A percentile compares a stretch with the other conserved stretches of the same genome.
Conservation (phyloP, 2,888 invertebrate genomes). For the Athetis lepigone region DNA sequence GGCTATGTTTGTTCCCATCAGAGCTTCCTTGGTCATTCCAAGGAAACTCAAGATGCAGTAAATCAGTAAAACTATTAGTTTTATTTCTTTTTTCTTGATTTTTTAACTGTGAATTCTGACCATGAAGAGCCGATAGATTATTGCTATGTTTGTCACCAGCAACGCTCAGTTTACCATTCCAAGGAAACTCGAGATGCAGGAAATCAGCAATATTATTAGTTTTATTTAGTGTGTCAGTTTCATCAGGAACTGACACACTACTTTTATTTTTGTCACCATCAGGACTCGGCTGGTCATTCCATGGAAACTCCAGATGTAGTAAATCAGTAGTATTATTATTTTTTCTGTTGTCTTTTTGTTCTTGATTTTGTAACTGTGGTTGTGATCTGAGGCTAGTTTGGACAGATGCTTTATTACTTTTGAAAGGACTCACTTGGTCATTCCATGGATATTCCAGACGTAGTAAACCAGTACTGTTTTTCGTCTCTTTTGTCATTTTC, state of each 20-base stretch:
- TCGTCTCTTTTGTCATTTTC: not conserved
- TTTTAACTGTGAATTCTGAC: no score
- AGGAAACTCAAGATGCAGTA: constrained; percentile 15
- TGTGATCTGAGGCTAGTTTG: not conserved
- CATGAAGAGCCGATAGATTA: no score
- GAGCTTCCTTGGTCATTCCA: constrained; percentile 11
- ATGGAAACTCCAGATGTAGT: constrained; percentile 21
- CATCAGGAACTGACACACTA: no score
- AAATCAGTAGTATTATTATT: not conserved
- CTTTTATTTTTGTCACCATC: not conserved
- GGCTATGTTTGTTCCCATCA: not conserved
- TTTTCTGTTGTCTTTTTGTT: no score
- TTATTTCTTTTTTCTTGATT: no score
- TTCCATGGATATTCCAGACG: not conserved
- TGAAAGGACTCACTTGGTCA: not conserved
- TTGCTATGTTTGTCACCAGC: no score
- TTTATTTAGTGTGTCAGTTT: no score
- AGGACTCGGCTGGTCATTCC: constrained; percentile 13
- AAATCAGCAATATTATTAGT: no score
- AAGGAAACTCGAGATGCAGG: no score
- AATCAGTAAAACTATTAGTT: no score
- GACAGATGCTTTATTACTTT: not conserved
- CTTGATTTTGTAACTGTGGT: not conserved
- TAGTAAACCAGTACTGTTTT: not conserved
- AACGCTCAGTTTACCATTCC: no score